These are phyloP conservation scores for Proterorhinus semilunaris DNA, from an alignment of 2,113 vertebrate genomes.

Conservation along the genomic window DNA sequence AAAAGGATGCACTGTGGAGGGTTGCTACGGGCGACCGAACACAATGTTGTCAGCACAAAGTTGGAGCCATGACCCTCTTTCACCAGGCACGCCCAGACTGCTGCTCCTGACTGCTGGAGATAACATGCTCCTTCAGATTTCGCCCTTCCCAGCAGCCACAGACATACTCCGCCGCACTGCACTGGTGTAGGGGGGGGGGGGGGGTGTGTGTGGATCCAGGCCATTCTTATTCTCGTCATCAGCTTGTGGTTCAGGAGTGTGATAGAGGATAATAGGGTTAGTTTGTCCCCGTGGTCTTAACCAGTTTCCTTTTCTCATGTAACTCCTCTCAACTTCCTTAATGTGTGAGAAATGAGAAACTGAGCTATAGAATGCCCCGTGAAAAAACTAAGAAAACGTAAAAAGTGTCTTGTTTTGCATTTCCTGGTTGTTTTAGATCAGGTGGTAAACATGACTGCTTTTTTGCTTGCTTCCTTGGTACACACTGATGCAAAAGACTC, in stretches of 20 bases:
- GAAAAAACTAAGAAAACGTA: not conserved
- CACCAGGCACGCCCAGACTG: constrained; percentile 38
- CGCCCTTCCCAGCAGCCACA: constrained; percentile 61
- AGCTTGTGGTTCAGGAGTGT: constrained; percentile 61
- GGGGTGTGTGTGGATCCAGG: constrained; percentile 52
- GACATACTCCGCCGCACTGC: constrained; percentile 53
- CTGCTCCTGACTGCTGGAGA: constrained; percentile 48
- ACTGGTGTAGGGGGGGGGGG: constrained; percentile 47
- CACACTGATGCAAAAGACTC: constrained; percentile 17
- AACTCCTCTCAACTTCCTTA: constrained; percentile 65
- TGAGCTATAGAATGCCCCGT: constrained; percentile 45
- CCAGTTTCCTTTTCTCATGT: constrained; percentile 66
- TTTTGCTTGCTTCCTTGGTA: not conserved
- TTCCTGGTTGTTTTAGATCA: constrained; percentile 39
- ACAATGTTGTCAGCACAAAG: constrained; percentile 36
- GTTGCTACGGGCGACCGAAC: constrained; percentile 35
- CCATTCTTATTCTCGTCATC: constrained; percentile 73
- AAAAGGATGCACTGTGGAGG: constrained; percentile 19
- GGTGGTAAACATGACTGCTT: constrained; percentile 6
- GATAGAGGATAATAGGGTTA: constrained; percentile 73
- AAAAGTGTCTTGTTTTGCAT: constrained; percentile 36
- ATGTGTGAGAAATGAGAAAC: constrained; percentile 52
- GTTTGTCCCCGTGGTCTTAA: constrained; percentile 70
- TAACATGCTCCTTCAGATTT: constrained; percentile 56
- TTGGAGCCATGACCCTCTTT: constrained; percentile 35